Conservation (phyloP, 2,888 invertebrate genomes). For the Amiota communis region DNA sequence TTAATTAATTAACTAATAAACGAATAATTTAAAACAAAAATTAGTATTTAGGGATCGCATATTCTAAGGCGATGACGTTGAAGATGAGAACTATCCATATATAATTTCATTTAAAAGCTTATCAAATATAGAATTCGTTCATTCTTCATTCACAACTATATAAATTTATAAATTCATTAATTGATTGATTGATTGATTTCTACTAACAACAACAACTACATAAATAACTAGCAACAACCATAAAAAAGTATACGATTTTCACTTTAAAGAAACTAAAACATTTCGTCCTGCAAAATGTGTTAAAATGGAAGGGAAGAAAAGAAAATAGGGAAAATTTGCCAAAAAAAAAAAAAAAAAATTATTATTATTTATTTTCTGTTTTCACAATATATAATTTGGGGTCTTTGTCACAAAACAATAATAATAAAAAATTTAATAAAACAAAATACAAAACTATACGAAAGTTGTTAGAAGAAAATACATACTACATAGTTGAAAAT, state of each 20-base stretch:
- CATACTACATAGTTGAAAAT: no score
- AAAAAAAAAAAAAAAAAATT: conserved; percentile 46
- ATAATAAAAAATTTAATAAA: conserved; percentile 46
- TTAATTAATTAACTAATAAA: neutral
- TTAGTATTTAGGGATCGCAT: no score
- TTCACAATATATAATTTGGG: conserved; percentile 35
- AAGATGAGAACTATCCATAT: no score
- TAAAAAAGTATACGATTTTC: conserved; percentile 34
- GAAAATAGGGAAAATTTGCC: conserved; percentile 54
- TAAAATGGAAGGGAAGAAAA: conserved; percentile 28
- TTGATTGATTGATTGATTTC: no score
- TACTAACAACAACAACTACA: no score
- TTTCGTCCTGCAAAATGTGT: conserved; percentile 46
- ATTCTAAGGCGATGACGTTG: no score
- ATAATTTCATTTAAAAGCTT: no score
- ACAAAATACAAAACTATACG: conserved; percentile 66
- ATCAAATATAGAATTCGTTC: no score
- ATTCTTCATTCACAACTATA: no score
- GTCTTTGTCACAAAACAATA: conserved; percentile 35
- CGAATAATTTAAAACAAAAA: no score
- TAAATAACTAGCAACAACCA: neutral
- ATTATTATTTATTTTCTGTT: conserved; percentile 37
- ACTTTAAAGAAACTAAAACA: conserved; percentile 27
- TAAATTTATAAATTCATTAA: no score
- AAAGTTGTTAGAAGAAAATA: conserved; percentile 46